phyloP scores from a whole-genome alignment of 2,888 invertebrate genomes.

The Cabera pusaria region DNA sequence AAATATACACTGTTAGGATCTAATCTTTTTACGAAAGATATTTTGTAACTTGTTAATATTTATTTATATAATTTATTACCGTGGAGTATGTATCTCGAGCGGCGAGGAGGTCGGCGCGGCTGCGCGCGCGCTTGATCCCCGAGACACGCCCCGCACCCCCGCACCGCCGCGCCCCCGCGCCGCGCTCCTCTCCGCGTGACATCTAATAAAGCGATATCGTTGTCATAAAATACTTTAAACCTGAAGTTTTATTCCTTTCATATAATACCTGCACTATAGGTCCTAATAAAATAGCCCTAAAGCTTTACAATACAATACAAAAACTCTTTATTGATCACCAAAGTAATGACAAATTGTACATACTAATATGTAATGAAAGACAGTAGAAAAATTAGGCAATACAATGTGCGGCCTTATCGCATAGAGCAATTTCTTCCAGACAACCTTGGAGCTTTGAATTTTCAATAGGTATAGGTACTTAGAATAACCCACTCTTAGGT shows the following conservation, averaged over 20 bases:
- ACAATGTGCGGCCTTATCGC: too few species aligned
- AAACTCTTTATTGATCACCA: too few species aligned
- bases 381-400: too few species aligned
- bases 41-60: slow-evolving; percentile 83
- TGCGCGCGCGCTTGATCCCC: slow-evolving; percentile 46
- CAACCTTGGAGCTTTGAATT: too few species aligned
- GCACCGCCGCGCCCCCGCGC: slow-evolving; percentile 58
- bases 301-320: too few species aligned
- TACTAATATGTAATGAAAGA: too few species aligned
- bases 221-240: slow-evolving; percentile 81
- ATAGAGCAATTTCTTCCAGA: too few species aligned
- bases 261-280: too few species aligned
- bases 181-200: slow-evolving; percentile 56
- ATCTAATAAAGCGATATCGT: slow-evolving; percentile 86
- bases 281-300: too few species aligned
- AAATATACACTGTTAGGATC: slow-evolving; percentile 76
- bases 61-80: slow-evolving; percentile 82
- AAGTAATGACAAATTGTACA: too few species aligned
- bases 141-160: slow-evolving; percentile 77
- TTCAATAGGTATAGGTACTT: too few species aligned
- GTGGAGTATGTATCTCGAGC: slow-evolving; percentile 73
- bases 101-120: slow-evolving; percentile 56
- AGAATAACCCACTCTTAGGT: too few species aligned
- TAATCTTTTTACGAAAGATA: slow-evolving; percentile 82
- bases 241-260: slow-evolving; percentile 40